Base-by-base conservation (phyloP, 2,888 invertebrate genomes). In the Adineta ricciae region DNA sequence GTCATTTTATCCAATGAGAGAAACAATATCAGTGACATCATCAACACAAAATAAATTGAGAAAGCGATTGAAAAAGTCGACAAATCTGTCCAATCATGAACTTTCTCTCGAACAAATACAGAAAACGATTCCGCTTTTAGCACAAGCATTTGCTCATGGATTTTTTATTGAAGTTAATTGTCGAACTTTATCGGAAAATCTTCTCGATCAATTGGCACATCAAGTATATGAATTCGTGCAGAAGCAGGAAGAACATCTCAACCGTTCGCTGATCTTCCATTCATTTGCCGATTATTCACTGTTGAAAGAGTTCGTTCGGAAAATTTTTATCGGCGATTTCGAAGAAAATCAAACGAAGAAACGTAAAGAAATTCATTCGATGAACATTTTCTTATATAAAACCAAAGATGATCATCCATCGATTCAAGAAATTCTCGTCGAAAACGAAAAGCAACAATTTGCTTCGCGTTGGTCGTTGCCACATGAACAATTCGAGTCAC, bases 401-500 rank as follows among this genome's bases (percentile, higher is more conserved):
- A 41, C 41, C 21, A 78, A 78, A 78, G 38, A 41, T 41, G 78
- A 78, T 8, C 1, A 41, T 24, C 78, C 41, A 78, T n/a, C 24
- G 1, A 38, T 19, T n/a, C 78, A 78, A 16, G 41, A 78, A 41
- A 4, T 78, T 5, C 3, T 41, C 1, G 32, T 41, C n/a, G 78
- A 78, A 78, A 41, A 41, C 7, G 78, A 78, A 78, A 38, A 78
- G n/a, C 38, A 41, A 41, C 36, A 78, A 9, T n/a, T 78, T 16
- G 78, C 3, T 24, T 41, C 41, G 14, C 78, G 41, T 24, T 94
- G 95, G 93, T 91, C 95, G 84, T 91, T 96, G 86, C 98, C 98
- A 0, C 92, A 94, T 19, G 89, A 91, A 83, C 94, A 94, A 88
- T 94, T 95, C 88, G 92, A 94, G 88, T 94, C 94, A 1, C 90